Evolutionary conservation across 2,888 invertebrate genomes (phyloP).

Genomic region (Drosophila mimetica): DNA sequence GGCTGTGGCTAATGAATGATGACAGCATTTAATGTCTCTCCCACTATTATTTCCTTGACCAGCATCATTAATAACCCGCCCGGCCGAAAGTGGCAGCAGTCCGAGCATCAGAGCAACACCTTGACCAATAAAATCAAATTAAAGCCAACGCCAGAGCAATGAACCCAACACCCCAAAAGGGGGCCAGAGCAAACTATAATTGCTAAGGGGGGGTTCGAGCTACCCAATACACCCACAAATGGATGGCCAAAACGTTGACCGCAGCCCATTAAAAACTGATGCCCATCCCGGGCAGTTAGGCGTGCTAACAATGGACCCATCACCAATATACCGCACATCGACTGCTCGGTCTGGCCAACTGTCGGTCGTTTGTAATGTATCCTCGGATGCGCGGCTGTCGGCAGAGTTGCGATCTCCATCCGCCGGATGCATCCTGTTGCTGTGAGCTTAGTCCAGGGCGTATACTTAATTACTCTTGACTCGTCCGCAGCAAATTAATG

Average conservation of each 20-base stretch:
- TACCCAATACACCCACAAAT: slow-evolving; percentile 13
- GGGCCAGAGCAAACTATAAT: slow-evolving; percentile 31
- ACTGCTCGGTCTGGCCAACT: slow-evolving; percentile 9
- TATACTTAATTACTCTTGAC: slow-evolving; percentile 67
- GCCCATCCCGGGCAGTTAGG: slow-evolving; percentile 15
- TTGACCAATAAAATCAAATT: slow-evolving; percentile 69
- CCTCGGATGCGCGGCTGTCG: slow-evolving; percentile 24
- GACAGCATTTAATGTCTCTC: slow-evolving; percentile 68
- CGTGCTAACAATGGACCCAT: slow-evolving; percentile 30
- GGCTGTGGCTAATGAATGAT: slow-evolving; percentile 76
- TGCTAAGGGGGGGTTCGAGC: slow-evolving; percentile 16
- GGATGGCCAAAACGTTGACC: slow-evolving; percentile 56
- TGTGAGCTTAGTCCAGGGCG: slow-evolving; percentile 24
- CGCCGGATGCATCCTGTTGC: slow-evolving; percentile 31
- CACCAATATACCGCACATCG: slow-evolving; percentile 22
- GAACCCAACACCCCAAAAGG: not conserved
- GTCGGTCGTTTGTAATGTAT: slow-evolving; percentile 32
- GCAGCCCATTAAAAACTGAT: slow-evolving; percentile 65
- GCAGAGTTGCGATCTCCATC: slow-evolving; percentile 26
- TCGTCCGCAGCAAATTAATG: slow-evolving; percentile 67
- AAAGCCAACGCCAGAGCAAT: slow-evolving; percentile 46
- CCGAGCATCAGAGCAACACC: slow-evolving; percentile 48
- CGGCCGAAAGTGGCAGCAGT: slow-evolving; percentile 24
- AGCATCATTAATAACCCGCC: slow-evolving; percentile 64
- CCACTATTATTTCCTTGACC: slow-evolving; percentile 14